Base-by-base conservation (phyloP, 2,797 vertebrate genomes). In the Okamejei kenojei region DNA sequence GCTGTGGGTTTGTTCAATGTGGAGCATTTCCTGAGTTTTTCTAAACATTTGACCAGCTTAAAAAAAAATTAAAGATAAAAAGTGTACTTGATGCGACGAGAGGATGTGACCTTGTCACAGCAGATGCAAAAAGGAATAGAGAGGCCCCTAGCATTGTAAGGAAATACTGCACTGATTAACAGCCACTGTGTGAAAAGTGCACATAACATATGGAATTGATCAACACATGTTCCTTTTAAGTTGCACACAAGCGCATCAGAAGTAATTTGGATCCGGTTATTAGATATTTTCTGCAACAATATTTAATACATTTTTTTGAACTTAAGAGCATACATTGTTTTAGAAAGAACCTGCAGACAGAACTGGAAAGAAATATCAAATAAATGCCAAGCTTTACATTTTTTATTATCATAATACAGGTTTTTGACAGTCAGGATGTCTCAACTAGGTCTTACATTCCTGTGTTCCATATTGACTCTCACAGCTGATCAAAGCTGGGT, bases 151-250 rank as follows among this genome's bases (percentile, higher is more conserved):
- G 23, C 38, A 92, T 74, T 74, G 38, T 92, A 58, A 76, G 68
- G 90, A 73, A 92, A 88, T 35, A 92, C 71, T 92, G 38, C 90
- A 76, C 90, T 74, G 65, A 92, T 76, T 45, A 92, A 92, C 73
- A 92, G 90, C 73, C 38, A 92, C 21, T 15, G 35, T 74, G 21
- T 58, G 71, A 71, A 92, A 92, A 76, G 23, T 74, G 45, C 19
- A 76, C 58, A 76, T n/a, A 92, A 73, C 90, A 92, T 76, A 92
- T 76, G 71, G 90, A 91, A 76, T 92, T 92, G 68, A 92, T 92
- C 90, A 92, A 92, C 73, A 74, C 35, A 54, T 73, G 54, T 7
- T 45, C 84, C 90, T 91, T 88, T 92, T 54, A 76, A 76, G 45
- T 92, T 76, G 29, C 68, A 73, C 71, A 76, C 90, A 45, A 74